Evolutionary conservation across 2,113 vertebrate species (phyloP).

Genomic region (Corythaixoides concolor): DNA sequence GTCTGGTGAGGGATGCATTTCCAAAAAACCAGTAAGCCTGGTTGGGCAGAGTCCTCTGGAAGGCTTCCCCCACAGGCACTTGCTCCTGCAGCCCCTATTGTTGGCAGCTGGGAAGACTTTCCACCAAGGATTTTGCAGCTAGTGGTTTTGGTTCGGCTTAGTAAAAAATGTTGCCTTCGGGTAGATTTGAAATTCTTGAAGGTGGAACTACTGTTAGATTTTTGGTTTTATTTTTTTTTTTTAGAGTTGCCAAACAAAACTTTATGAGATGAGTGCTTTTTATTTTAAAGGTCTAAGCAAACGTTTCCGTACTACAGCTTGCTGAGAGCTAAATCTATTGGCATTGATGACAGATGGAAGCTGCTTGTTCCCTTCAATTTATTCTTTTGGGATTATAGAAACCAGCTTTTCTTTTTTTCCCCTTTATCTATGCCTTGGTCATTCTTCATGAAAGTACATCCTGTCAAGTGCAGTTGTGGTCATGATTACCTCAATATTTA

Average conservation of each 20-base stretch:
- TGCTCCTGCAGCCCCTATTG: background rate
- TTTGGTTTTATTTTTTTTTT: background rate
- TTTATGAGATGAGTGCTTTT: background rate
- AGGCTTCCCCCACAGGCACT: background rate
- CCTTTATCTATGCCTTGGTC: background rate
- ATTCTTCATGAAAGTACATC: background rate
- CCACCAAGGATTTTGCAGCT: background rate
- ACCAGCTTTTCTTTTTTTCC: background rate
- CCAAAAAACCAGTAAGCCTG: rapidly evolving
- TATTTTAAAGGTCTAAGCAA: background rate
- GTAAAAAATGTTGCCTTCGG: background rate
- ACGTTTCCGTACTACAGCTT: background rate
- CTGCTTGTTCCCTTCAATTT: background rate
- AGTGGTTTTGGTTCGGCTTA: background rate
- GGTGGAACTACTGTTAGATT: background rate
- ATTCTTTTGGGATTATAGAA: background rate
- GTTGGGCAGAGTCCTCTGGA: background rate
- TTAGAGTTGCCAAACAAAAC: background rate
- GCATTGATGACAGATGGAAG: background rate
- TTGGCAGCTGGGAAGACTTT: background rate
- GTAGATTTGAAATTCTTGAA: background rate
- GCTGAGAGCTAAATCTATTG: background rate
- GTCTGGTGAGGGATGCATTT: background rate
- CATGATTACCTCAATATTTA: background rate
- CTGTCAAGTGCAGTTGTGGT: background rate